phyloP scores from a whole-genome alignment of 2,888 invertebrate species.

The Parascotia fuliginaria region DNA sequence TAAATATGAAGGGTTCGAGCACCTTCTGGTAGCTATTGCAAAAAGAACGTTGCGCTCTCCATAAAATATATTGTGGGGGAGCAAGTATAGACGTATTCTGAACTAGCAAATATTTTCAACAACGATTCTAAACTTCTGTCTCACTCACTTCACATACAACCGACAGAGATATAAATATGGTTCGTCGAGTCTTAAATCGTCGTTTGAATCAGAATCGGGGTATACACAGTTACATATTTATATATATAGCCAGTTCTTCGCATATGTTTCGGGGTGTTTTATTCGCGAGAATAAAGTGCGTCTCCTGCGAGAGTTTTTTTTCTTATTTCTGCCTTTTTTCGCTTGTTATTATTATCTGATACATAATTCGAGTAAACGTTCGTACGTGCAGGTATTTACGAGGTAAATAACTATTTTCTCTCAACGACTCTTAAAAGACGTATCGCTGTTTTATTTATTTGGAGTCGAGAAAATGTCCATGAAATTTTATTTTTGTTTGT shows the following conservation, averaged over 20 bases:
- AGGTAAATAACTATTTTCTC: slow-evolving; percentile 40
- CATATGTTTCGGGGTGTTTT: slow-evolving; percentile 78
- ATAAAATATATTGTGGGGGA: slow-evolving; percentile 80
- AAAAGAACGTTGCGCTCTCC: slow-evolving; percentile 81
- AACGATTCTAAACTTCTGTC: slow-evolving; percentile 32
- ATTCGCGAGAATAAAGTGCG: slow-evolving; percentile 74
- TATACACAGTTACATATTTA: slow-evolving; percentile 67
- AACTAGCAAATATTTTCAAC: slow-evolving; percentile 13
- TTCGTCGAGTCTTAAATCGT: slow-evolving; percentile 3
- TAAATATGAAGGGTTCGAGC: slow-evolving; percentile 84
- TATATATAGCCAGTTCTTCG: slow-evolving; percentile 72
- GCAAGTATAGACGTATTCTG: slow-evolving; percentile 37
- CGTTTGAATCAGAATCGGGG: slow-evolving; percentile 14
- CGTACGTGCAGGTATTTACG: slow-evolving; percentile 48
- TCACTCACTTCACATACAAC: slow-evolving; percentile 20
- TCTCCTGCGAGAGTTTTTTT: slow-evolving; percentile 49
- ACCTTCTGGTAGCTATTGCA: slow-evolving; percentile 84
- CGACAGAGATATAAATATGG: slow-evolving; percentile 28
- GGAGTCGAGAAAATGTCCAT: slow-evolving; percentile 21
- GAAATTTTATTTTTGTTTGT: slow-evolving; percentile 17
- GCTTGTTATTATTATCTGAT: slow-evolving; percentile 49
- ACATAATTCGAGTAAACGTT: slow-evolving; percentile 43
- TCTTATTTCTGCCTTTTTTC: slow-evolving; percentile 47
- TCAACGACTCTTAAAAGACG: slow-evolving; percentile 36
- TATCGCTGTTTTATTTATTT: slow-evolving; percentile 41